Base-by-base conservation (phyloP, 2,888 invertebrate genomes). In the Chrysolina oricalcia region DNA sequence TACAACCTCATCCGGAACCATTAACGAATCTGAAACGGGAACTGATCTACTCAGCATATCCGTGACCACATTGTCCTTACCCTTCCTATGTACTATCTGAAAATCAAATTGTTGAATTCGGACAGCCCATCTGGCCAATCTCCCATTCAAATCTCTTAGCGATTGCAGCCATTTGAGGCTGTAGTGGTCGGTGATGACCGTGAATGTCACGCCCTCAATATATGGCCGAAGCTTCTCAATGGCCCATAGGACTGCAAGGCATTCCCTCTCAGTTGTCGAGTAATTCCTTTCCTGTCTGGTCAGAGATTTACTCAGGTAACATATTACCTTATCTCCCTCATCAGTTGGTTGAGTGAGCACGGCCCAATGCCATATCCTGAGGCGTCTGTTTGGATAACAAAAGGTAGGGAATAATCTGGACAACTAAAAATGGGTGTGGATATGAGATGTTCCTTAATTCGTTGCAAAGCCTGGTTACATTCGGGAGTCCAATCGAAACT, bases 321-420 rank as follows among this genome's bases (percentile, higher is more conserved):
- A 43, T 43, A 43, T 43, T 5, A 43, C 43, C 43, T 43, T 43
- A 43, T 43, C 43, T 27, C 27, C 27, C 27, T 27, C 27, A 27
- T 27, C 27, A 27, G 27, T 27, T 3, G 27, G 27, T 27, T 27
- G 27, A 27, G 27, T 27, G 27, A 27, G 27, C 27, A 27, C 27
- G 27, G 27, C 74, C n/a, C 77, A 8, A 75, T n/a, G 10, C 77
- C 75, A 53, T 56, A 75, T n/a, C 40, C 71, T 11, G 71, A 75
- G 9, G 77, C 72, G 62, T 77, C 77, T 0, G 68, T 68, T 46
- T 75, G 72, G 0, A 72, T 15, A 6, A 35, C 46, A 68, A 77
- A 77, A 15, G 72, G 75, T 27, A n/a, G 5, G 15, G 35, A 17
- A 64, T 75, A 77, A 40, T 75, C 59, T 9, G 77, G 53, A 65